These are phyloP conservation scores for Progne subis DNA, from an alignment of 2,113 vertebrate genomes.

Conservation along the genomic window DNA sequence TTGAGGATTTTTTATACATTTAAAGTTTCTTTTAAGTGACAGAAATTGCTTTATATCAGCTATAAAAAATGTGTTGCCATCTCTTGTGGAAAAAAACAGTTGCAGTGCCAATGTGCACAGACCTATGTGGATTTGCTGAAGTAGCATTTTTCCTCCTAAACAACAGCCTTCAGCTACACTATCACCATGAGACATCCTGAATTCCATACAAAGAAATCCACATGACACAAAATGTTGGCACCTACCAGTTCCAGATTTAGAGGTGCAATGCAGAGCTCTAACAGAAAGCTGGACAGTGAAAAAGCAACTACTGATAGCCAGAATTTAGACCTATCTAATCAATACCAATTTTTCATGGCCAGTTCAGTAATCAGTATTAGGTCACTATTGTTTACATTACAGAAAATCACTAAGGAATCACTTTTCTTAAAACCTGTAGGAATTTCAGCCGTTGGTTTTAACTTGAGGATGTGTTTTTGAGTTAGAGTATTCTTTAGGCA, in stretches of 20 bases:
- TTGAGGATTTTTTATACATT: not conserved
- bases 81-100: not conserved
- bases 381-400: not conserved
- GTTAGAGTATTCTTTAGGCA: not conserved
- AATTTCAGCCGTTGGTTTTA: not conserved
- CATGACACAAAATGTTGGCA: not conserved
- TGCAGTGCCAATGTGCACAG: not conserved
- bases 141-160: not conserved
- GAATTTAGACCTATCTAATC: not conserved
- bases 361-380: not conserved
- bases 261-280: not conserved
- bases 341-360: not conserved
- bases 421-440: not conserved
- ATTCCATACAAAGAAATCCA: not conserved
- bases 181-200: not conserved
- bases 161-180: not conserved
- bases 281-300: not conserved
- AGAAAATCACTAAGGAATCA: not conserved
- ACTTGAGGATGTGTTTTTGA: not conserved
- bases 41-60: not conserved
- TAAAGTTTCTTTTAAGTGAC: not conserved
- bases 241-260: not conserved
- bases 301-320: not conserved
- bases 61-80: not conserved
- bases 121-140: not conserved